These are phyloP conservation scores for Dinothrombium tinctorium DNA, from an alignment of 1,140 invertebrate genomes.

Conservation along the genomic window DNA sequence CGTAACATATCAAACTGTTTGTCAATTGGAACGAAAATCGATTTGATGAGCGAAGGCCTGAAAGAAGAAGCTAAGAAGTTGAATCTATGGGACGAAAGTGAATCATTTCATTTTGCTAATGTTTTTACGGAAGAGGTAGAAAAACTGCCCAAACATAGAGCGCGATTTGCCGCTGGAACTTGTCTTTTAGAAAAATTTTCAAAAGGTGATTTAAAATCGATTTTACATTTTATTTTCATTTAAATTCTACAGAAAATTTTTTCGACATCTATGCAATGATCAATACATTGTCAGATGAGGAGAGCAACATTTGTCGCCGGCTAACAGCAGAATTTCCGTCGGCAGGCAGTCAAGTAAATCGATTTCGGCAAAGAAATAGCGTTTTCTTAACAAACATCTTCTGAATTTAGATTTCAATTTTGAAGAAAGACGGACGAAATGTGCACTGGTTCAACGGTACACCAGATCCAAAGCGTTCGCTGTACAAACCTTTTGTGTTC, in stretches of 20 bases:
- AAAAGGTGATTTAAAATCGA: constrained; percentile 16
- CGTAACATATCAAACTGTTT: constrained; percentile 43
- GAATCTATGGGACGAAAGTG: constrained; percentile 34
- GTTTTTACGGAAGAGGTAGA: constrained; percentile 17
- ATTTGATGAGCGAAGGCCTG: constrained; percentile 35
- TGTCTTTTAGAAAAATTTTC: constrained; percentile 26
- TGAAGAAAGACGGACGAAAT: constrained; percentile 15
- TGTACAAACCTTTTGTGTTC: constrained; percentile 60
- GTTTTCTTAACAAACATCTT: no score
- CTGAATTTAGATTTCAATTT: no score
- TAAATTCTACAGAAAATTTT: no score
- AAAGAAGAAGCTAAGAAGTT: constrained; percentile 32
- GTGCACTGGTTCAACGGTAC: constrained; percentile 61
- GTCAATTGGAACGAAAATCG: constrained; percentile 41
- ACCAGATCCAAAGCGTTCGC: constrained; percentile 43
- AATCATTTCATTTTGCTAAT: constrained; percentile 21
- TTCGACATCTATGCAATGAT: constrained; percentile 31
- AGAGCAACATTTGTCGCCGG: constrained; percentile 31
- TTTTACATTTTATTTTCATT: no score
- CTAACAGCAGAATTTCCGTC: constrained; percentile 31
- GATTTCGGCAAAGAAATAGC: no score
- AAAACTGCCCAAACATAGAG: constrained; percentile 12
- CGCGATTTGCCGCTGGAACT: constrained; percentile 26
- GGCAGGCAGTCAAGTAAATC: constrained; percentile 33
- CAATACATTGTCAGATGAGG: constrained; percentile 36